A percentile compares a stretch with the other conserved stretches of the same genome.
Conservation (phyloP, 1,140 invertebrate species). For the Ganaspis sp. region DNA sequence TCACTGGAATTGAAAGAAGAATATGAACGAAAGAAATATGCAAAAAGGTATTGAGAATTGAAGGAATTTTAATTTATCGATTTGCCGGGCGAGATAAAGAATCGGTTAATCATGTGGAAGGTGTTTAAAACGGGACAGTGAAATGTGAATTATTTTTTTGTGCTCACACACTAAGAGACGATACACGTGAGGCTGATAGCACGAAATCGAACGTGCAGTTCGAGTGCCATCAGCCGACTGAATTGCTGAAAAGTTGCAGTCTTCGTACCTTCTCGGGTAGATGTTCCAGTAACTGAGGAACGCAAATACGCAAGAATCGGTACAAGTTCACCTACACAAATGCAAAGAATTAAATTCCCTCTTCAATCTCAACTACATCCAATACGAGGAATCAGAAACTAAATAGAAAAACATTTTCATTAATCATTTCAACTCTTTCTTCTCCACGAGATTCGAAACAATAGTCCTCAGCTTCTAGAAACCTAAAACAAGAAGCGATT, state of each 20-base stretch:
- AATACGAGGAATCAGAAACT: not conserved
- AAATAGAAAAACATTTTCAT: not conserved
- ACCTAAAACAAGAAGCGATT: not conserved
- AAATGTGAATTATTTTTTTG: not conserved
- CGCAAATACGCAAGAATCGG: not conserved
- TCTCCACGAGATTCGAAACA: not conserved
- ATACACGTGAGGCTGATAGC: slow-evolving; percentile 19
- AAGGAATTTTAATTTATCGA: no score
- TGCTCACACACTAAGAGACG: not conserved
- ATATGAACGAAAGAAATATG: no score
- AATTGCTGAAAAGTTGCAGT: not conserved
- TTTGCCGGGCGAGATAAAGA: no score
- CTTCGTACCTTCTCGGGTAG: not conserved
- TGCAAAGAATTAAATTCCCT: not conserved
- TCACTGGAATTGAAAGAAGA: no score
- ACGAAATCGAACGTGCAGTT: slow-evolving; percentile 14
- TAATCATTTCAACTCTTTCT: not conserved
- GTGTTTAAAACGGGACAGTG: not conserved
- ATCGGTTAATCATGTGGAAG: not conserved
- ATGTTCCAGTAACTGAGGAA: slow-evolving; percentile 11
- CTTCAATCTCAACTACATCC: not conserved
- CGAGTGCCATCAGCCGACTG: slow-evolving; percentile 28
- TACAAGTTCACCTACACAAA: slow-evolving; percentile 1
- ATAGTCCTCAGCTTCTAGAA: not conserved
- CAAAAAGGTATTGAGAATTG: no score